Conservation (phyloP, 2,888 invertebrate species). For the Drosophila borborema region DNA sequence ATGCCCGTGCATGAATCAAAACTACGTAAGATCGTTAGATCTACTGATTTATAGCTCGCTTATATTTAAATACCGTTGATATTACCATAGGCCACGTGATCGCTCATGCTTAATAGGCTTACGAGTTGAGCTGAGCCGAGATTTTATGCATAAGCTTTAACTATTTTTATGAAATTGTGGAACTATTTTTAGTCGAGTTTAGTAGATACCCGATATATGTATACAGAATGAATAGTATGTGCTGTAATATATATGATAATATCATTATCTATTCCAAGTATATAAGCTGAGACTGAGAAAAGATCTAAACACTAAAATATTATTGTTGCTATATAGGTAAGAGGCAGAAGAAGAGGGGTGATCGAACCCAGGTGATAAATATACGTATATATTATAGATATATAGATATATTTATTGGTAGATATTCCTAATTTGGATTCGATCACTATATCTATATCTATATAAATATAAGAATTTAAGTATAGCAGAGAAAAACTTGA, state of each 20-base stretch:
- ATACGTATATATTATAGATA: too few relatives aligned
- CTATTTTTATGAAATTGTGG: background rate
- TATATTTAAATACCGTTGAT: background rate
- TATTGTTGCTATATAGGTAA: background rate
- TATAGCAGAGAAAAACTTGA: too few relatives aligned
- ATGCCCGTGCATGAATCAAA: background rate
- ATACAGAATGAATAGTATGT: background rate
- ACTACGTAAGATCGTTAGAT: background rate
- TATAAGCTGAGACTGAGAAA: background rate
- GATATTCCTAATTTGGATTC: too few relatives aligned
- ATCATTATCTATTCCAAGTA: background rate
- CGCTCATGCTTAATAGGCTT: background rate
- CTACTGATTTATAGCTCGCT: background rate
- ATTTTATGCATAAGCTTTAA: background rate
- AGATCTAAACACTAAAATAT: background rate
- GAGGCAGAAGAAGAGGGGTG: background rate
- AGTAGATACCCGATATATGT: background rate
- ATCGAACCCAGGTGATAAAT: background rate
- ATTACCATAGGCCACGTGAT: slow-evolving; percentile 5
- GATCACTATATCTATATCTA: too few relatives aligned
- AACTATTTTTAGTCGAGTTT: background rate
- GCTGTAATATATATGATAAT: background rate
- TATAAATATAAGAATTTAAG: too few relatives aligned
- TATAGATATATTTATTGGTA: too few relatives aligned
- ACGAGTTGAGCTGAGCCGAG: background rate